Conservation (phyloP, 2,888 invertebrate genomes). For the Clivina fossor region DNA sequence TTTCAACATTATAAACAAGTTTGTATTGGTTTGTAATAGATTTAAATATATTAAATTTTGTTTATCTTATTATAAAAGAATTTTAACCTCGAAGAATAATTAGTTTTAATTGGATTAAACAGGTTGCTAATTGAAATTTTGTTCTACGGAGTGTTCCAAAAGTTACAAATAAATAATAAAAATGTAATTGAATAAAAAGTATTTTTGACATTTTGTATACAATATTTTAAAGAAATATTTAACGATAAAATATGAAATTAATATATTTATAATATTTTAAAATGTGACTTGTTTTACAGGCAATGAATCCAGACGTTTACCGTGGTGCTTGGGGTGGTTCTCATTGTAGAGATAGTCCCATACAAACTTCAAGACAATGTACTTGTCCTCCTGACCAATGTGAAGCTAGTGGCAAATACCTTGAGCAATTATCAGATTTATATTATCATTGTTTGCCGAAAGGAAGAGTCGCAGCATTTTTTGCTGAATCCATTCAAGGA, state of each 20-base stretch:
- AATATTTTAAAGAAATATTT: too few relatives aligned
- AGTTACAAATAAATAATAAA: not conserved
- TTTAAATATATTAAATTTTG: too few relatives aligned
- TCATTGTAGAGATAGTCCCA: constrained; percentile 83
- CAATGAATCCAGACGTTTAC: constrained; percentile 90
- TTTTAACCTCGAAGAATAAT: too few relatives aligned
- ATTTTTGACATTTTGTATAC: too few relatives aligned
- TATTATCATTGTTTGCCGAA: constrained; percentile 77
- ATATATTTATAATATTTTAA: constrained; percentile 15
- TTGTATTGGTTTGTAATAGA: too few relatives aligned
- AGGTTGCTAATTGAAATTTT: not conserved
- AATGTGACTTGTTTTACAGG: constrained; percentile 55
- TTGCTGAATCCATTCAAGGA: constrained; percentile 96
- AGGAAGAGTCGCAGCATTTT: constrained; percentile 81
- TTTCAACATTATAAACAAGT: too few relatives aligned
- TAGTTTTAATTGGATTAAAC: too few relatives aligned
- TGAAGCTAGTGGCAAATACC: constrained; percentile 74
- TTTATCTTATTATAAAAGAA: too few relatives aligned
- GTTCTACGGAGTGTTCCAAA: not conserved
- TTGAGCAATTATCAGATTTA: constrained; percentile 78
- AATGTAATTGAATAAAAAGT: not conserved
- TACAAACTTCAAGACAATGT: constrained; percentile 71
- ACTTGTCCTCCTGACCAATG: constrained; percentile 65
- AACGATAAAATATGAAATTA: not conserved
- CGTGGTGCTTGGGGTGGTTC: constrained; percentile 88